Evolutionary conservation across 1,140 invertebrate species (phyloP).

Genomic region (Cherax quadricarinatus): DNA sequence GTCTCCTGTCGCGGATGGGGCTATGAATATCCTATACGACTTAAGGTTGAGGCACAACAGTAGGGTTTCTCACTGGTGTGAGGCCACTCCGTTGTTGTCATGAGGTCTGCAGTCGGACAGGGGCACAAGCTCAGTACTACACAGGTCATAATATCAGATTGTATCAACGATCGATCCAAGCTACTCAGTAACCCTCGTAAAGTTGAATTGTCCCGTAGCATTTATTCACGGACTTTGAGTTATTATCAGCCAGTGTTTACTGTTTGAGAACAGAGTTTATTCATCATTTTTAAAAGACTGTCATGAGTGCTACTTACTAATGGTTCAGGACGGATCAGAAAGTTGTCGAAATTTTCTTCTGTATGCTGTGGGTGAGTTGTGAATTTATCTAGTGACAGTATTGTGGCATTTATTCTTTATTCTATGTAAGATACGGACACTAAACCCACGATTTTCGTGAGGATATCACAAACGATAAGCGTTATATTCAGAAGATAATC

Average conservation of each 20-base stretch:
- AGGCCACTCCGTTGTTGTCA: constrained; percentile 29
- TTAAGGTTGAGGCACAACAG: constrained; percentile 38
- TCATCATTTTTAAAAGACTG: too few species aligned
- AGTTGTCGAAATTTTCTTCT: too few species aligned
- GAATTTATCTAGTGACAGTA: background rate
- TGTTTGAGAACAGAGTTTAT: too few species aligned
- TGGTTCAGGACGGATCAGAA: too few species aligned
- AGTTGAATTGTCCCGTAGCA: too few species aligned
- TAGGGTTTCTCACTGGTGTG: background rate
- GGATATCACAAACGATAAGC: background rate
- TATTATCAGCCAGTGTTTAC: too few species aligned
- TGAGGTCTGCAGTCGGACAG: background rate
- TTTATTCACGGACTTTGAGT: too few species aligned
- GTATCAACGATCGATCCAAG: background rate
- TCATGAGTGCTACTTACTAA: too few species aligned
- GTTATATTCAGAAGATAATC: background rate
- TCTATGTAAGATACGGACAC: background rate
- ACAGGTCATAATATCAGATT: background rate
- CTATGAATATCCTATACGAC: constrained; percentile 59
- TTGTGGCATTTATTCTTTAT: background rate
- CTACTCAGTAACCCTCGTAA: too few species aligned
- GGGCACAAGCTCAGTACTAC: background rate
- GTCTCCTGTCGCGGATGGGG: constrained; percentile 53
- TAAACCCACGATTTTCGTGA: background rate
- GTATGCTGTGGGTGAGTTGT: too few species aligned